Conservation (phyloP, 2,797 vertebrate genomes). For the Sternarchorhynchus goeldii region DNA sequence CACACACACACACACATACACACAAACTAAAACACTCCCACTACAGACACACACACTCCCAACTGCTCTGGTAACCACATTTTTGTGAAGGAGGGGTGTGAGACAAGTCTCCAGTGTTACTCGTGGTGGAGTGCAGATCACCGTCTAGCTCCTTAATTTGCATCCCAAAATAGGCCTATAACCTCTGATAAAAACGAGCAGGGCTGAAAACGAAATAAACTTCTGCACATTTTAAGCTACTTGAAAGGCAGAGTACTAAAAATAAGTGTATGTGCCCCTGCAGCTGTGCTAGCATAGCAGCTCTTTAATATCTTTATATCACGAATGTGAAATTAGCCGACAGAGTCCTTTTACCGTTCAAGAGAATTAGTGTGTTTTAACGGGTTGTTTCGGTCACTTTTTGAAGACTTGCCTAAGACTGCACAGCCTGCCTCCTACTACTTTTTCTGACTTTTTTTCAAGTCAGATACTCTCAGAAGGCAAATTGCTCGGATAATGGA, state of each 20-base stretch:
- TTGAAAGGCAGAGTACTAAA: conserved; percentile 28
- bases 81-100: conserved; percentile 63
- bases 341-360: conserved; percentile 33
- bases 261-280: conserved; percentile 41
- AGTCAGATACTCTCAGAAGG: conserved; percentile 61
- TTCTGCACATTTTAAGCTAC: conserved; percentile 42
- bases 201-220: conserved; percentile 29
- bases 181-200: conserved; percentile 40
- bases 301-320: conserved; percentile 52
- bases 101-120: conserved; percentile 64
- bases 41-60: conserved; percentile 52
- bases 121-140: conserved; percentile 63
- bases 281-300: conserved; percentile 44
- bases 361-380: conserved; percentile 24
- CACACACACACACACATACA: conserved; percentile 28
- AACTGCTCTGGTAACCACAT: conserved; percentile 68
- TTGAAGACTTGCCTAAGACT: conserved; percentile 18
- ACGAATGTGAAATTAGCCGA: conserved; percentile 46
- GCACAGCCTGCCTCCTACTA: conserved; percentile 49
- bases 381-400: conserved; percentile 11
- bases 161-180: conserved; percentile 57
- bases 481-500: conserved; percentile 75
- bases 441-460: conserved; percentile 50
- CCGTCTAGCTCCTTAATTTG: conserved; percentile 49
- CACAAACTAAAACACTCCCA: conserved; percentile 43